Conservation (phyloP, 1,140 invertebrate species). For the Rhysida immarginata region DNA sequence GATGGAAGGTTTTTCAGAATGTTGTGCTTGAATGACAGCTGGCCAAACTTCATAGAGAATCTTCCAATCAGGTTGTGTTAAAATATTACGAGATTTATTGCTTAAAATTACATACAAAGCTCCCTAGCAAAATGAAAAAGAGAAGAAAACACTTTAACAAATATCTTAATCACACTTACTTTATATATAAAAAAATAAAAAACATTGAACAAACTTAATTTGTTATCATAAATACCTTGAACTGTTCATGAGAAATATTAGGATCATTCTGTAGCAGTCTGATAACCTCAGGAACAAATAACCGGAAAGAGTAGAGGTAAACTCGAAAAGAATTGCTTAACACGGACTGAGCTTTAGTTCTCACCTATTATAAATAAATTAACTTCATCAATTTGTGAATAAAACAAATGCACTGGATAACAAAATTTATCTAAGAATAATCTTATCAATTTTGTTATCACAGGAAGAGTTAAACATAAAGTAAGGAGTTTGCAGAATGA, state of each 20-base stretch:
- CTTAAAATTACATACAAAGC: conserved; percentile 57
- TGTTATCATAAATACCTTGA: conserved; percentile 38
- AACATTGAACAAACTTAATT: conserved; percentile 1
- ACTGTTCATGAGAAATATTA: conserved; percentile 46
- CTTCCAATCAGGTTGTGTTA: conserved; percentile 58
- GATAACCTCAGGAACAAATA: conserved; percentile 41
- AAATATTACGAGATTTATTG: conserved; percentile 41
- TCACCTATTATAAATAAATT: conserved; percentile 32
- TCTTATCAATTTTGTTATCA: too few relatives aligned
- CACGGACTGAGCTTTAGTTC: conserved; percentile 43
- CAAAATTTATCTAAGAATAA: too few relatives aligned
- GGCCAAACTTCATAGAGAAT: conserved; percentile 55
- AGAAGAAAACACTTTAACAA: too few relatives aligned
- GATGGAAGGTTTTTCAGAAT: conserved; percentile 66
- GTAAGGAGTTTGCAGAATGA: too few relatives aligned
- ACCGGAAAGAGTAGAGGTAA: conserved; percentile 43
- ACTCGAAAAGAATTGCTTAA: conserved; percentile 34
- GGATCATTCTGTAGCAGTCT: conserved; percentile 41
- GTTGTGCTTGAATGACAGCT: conserved; percentile 47
- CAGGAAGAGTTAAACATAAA: too few relatives aligned
- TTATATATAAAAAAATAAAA: conserved; percentile 9
- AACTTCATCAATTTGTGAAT: conserved; percentile 1
- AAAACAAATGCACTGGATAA: too few relatives aligned
- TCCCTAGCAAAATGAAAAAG: conserved; percentile 37
- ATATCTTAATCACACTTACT: too few relatives aligned